These are phyloP conservation scores for Drosophila nigrodunni DNA, from an alignment of 1,140 invertebrate genomes.

Conservation along the genomic window DNA sequence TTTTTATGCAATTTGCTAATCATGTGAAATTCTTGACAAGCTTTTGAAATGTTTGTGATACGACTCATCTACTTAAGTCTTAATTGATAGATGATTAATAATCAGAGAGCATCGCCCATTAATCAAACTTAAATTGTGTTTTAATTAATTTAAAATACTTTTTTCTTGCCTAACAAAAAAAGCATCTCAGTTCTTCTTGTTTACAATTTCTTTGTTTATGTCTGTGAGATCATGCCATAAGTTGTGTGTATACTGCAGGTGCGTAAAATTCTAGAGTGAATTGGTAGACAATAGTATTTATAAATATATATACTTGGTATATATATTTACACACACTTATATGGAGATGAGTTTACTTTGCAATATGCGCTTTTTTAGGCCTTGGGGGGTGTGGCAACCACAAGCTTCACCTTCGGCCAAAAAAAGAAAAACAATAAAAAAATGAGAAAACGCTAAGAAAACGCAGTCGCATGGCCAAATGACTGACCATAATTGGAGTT, in stretches of 20 bases:
- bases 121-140: not conserved
- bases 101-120: not conserved
- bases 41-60: not conserved
- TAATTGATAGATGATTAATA: constrained; percentile 12
- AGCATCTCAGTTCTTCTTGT: no score
- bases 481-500: constrained; percentile 75
- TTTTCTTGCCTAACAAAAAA: no score
- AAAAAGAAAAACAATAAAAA: constrained; percentile 31
- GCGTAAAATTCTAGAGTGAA: no score
- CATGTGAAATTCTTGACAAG: not conserved
- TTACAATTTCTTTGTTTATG: no score
- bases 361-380: constrained; percentile 1
- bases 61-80: not conserved
- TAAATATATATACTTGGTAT: no score
- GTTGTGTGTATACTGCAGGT: no score
- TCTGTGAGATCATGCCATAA: no score
- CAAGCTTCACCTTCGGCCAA: constrained; percentile 63
- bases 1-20: not conserved
- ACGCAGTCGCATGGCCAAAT: constrained; percentile 67
- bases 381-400: constrained; percentile 39
- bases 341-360: constrained; percentile 5
- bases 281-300: no score
- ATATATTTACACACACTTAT: no score
- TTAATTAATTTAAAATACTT: not conserved
- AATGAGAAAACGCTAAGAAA: constrained; percentile 52